Base-by-base conservation (phyloP, 2,888 invertebrate genomes). In the Ennomos quercinarius region DNA sequence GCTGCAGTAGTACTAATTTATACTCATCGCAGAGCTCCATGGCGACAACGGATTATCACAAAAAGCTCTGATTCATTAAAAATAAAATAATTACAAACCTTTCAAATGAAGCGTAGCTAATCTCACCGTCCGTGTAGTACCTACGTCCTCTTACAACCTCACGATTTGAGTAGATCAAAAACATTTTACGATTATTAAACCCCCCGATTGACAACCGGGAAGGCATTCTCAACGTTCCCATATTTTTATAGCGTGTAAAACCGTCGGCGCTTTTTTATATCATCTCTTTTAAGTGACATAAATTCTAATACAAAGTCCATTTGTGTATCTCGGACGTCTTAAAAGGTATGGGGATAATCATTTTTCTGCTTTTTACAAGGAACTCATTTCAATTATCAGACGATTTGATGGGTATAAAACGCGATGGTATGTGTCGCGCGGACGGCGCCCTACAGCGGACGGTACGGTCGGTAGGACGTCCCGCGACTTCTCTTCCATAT, bases 261-360 rank as follows among this genome's bases (percentile, higher is more conserved):
- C 86, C 84, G 87, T 90, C 91, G 90, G 90, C 89, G 85, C 86
- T 82, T 90, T 90, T 91, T 89, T 90, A 89, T 89, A 87, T 87
- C 90, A 91, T 88, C 83, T 88, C 86, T 84, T 87, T 84, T 89
- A 91, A 91, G 91, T 90, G 91, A 91, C 91, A 92, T 91, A 91
- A 92, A 91, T 92, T 91, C 91, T 91, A 91, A 92, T 92, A 91
- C 92, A 90, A 88, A 88, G 85, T 91, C 92, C 92, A 92, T 91
- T 91, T 91, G 91, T 91, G 89, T 92, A 91, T 92, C 91, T 91
- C 91, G 86, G 87, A 87, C 87, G 88, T 89, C 90, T 90, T 91
- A 91, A 92, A 91, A 91, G 91, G 89, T 89, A 91, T 81, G 78
- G 85, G 89, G 87, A 87, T 91, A 92, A 91, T 91, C 89, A 91